Base-by-base conservation (phyloP, 2,797 vertebrate genomes). In the Kryptopterus vitreolus region DNA sequence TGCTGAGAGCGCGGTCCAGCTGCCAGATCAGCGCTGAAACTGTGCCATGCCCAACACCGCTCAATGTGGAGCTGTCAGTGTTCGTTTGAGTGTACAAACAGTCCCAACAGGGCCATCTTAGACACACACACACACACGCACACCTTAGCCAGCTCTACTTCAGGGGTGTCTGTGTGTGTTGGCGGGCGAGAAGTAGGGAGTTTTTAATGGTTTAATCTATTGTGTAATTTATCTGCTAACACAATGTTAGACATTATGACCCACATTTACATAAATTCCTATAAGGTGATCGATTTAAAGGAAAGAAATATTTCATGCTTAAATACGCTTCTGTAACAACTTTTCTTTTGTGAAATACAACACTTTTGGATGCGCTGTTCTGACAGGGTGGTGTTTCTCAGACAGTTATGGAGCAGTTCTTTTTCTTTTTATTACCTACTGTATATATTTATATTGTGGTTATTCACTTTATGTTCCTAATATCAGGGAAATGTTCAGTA, bases 41-140 rank as follows among this genome's bases (percentile, higher is more conserved):
- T 69, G 35, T 78, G 75, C 75, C 80, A 81, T 77, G 35, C 24
- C 68, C 43, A 65, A 24, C 79, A 62, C 53, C 70, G n/a, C 65
- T 18, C 80, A 26, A 35, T 77, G 38, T 71, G 66, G 68, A 50
- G 68, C 59, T 50, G 50, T 50, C 52, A 62, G 15, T 66, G 46
- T 74, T n/a, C 66, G 10, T 76, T 76, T 24, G 22, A 58, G 20
- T 63, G 48, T 78, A 71, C 81, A 62, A 74, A 68, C 59, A 50
- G 29, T 74, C 43, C 58, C 76, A 74, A 68, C 70, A 22, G 70
- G 52, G 50, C 81, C 35, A 20, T 43, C 58, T 73, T 65, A 75
- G 6, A 66, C 38, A 52, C 66, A 22, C 62, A 63, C 22, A 20
- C 70, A 43, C 46, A 46, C 50, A 46, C 12, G 16, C 4, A 24